Evolutionary conservation across 2,888 invertebrate species (phyloP), one percentile per base, ranked within the genome.

Genomic region (Lomographa bimaculata): DNA sequence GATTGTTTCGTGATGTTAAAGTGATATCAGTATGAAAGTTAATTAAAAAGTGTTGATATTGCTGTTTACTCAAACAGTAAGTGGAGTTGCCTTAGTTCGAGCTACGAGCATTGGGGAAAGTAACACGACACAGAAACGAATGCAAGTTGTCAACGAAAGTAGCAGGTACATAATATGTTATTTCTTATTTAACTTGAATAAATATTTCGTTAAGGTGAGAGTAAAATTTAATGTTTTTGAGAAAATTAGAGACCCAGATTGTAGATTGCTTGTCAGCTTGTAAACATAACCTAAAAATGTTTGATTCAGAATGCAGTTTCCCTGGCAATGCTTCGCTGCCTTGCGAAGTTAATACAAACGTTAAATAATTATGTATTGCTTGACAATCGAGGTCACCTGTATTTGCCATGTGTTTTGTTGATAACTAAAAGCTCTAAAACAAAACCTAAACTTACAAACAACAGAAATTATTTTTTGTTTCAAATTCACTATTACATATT

Each of bases 201-300:
- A n/a, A n/a, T n/a, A n/a, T n/a, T n/a, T n/a, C n/a, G n/a, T n/a
- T n/a, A n/a, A n/a, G n/a, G n/a, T n/a, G n/a, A n/a, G n/a, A n/a
- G n/a, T n/a, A n/a, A n/a, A n/a, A n/a, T n/a, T n/a, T n/a, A n/a
- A n/a, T n/a, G n/a, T n/a, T n/a, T n/a, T n/a, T n/a, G n/a, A n/a
- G n/a, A n/a, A n/a, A n/a, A n/a, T n/a, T n/a, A n/a, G n/a, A n/a
- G n/a, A n/a, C n/a, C n/a, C n/a, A n/a, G n/a, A n/a, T n/a, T n/a
- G n/a, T n/a, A n/a, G 14, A 57, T 54, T 54, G 64, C 60, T 53
- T 58, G 46, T 54, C 59, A 73, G 78, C 75, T 85, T 83, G 86
- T 86, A 86, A 86, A 86, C 86, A 86, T 86, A 86, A 86, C 86
- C 86, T 85, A 71, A 7, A 83, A 85, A 72, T 54, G 41, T 45